Percentiles rank a stretch among this genome's conserved stretches.
These are phyloP conservation scores for Scortum barcoo DNA, from an alignment of 2,113 vertebrate species.

Conservation along the genomic window DNA sequence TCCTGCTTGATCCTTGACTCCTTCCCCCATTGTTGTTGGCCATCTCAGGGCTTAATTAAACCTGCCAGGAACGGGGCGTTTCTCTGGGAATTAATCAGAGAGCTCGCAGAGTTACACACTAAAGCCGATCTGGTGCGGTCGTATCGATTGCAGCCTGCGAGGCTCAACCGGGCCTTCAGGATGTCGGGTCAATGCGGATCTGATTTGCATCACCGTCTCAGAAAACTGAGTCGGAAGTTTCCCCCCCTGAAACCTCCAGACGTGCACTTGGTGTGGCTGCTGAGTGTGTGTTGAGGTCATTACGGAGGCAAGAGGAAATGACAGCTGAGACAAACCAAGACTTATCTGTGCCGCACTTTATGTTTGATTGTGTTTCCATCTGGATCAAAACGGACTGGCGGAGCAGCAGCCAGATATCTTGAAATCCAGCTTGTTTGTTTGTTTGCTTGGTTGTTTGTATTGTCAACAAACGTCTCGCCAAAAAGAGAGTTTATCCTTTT, in stretches of 20 bases:
- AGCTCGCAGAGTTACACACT: slow-evolving; percentile 36
- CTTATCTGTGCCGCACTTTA: slow-evolving; percentile 1
- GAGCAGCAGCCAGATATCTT: slow-evolving; percentile 8
- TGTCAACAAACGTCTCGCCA: neutral
- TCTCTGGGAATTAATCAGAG: slow-evolving; percentile 67
- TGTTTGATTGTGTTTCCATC: slow-evolving; percentile 36
- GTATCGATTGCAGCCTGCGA: slow-evolving; percentile 68
- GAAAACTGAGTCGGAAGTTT: slow-evolving; percentile 58
- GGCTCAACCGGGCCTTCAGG: slow-evolving; percentile 59
- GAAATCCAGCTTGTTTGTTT: slow-evolving; percentile 19
- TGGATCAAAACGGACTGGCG: neutral
- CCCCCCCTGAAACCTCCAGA: slow-evolving; percentile 42
- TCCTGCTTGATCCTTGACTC: slow-evolving; percentile 42
- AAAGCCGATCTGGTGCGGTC: slow-evolving; percentile 55
- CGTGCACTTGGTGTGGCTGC: slow-evolving; percentile 22
- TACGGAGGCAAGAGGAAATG: slow-evolving; percentile 31
- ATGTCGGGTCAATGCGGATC: slow-evolving; percentile 74
- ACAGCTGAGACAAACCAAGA: slow-evolving; percentile 44
- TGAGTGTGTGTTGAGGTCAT: slow-evolving; percentile 59
- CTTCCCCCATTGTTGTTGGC: slow-evolving; percentile 52
- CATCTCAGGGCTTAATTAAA: slow-evolving; percentile 69
- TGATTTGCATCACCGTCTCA: slow-evolving; percentile 72
- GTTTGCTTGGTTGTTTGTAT: slow-evolving; percentile 12
- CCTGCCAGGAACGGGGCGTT: slow-evolving; percentile 58
- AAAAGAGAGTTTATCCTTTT: slow-evolving; percentile 24